A percentile compares a stretch with the other conserved stretches of the same genome.
These are phyloP conservation scores for Synergus laeviventris DNA, from an alignment of 2,888 invertebrate species.

Conservation along the genomic window DNA sequence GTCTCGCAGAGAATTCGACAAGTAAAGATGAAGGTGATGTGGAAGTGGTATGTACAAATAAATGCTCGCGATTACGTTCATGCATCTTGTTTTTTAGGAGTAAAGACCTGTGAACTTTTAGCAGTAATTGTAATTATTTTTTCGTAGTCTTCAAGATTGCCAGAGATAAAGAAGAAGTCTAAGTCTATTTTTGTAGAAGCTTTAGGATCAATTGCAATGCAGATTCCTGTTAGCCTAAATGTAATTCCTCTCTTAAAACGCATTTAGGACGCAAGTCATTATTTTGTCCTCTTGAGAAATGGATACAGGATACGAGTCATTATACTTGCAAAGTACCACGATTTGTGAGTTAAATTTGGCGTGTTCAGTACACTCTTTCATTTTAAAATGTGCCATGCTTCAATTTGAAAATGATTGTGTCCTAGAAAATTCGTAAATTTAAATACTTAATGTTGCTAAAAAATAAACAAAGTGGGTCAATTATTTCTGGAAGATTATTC, in stretches of 20 bases:
- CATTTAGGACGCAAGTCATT: conserved; percentile 12
- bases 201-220: neutral
- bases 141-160: neutral
- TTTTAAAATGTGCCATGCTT: conserved; percentile 7
- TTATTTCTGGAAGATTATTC: neutral
- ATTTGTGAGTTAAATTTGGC: conserved; percentile 31
- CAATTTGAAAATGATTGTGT: neutral
- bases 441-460: neutral
- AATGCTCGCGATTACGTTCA: neutral
- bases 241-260: neutral
- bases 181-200: too few species aligned
- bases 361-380: neutral
- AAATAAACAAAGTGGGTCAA: neutral
- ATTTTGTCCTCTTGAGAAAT: conserved; percentile 18
- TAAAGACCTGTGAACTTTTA: neutral
- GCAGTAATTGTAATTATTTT: neutral
- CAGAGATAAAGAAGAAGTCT: too few species aligned
- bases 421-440: neutral
- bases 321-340: conserved; percentile 27
- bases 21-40: neutral
- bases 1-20: neutral
- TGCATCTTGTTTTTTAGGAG: neutral
- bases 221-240: neutral
- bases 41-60: neutral
- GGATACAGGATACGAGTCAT: conserved; percentile 2